Evolutionary conservation across 2,113 vertebrate species (phyloP).

Genomic region (Phylloscopus whistleri): DNA sequence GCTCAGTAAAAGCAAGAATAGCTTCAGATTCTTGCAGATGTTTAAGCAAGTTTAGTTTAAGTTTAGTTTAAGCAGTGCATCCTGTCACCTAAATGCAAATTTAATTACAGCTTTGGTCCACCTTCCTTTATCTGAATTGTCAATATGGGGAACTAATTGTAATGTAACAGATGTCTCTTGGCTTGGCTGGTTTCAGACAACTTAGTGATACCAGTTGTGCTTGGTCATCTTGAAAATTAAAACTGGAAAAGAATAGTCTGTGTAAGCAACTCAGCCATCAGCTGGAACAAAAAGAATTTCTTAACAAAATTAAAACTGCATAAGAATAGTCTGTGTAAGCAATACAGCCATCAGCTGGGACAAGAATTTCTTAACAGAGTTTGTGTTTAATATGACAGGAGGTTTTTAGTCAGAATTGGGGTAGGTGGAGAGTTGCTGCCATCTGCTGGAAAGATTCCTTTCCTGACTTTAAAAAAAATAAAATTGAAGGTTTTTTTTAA

Average conservation of each 20-base stretch:
- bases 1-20: background rate
- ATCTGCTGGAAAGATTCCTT: slow-evolving; percentile 44
- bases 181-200: background rate
- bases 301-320: background rate
- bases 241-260: background rate
- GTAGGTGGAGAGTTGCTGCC: slow-evolving; percentile 43
- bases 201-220: background rate
- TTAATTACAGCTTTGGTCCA: background rate
- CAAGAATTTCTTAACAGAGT: background rate
- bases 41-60: background rate
- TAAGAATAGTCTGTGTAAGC: background rate
- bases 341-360: background rate
- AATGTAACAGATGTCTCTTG: background rate
- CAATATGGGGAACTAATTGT: background rate
- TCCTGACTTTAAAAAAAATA: background rate
- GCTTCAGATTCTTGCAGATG: background rate
- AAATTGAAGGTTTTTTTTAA: background rate
- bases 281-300: background rate
- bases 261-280: background rate
- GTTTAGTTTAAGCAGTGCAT: background rate
- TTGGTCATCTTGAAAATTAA: background rate
- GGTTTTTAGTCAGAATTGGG: background rate
- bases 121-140: background rate
- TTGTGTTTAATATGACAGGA: background rate
- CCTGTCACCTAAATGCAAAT: background rate